These are phyloP conservation scores for Nesidiocoris tenuis DNA, from an alignment of 2,888 invertebrate genomes.

Conservation along the genomic window DNA sequence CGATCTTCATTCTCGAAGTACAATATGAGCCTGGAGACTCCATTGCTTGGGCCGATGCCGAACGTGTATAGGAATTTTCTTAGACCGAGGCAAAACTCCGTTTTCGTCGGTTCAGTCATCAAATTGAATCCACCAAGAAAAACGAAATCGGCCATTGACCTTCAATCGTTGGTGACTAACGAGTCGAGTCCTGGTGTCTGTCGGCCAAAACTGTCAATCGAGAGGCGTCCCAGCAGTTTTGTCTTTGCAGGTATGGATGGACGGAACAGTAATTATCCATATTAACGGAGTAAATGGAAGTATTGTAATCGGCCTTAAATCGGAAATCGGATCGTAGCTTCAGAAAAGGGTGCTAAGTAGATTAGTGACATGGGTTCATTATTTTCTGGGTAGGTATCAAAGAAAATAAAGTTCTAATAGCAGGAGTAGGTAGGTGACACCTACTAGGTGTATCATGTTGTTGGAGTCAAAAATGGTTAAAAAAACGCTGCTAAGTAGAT, in stretches of 20 bases:
- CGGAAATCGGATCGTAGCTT: no score
- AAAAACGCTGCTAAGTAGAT: no score
- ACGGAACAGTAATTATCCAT: no score
- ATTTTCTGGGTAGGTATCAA: no score
- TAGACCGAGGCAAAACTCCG: constrained; percentile 75
- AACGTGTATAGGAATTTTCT: constrained; percentile 55
- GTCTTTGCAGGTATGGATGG: constrained; percentile 24
- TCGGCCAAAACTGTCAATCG: constrained; percentile 48
- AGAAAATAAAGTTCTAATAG: no score
- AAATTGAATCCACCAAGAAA: constrained; percentile 65
- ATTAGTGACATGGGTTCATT: no score
- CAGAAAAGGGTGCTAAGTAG: no score
- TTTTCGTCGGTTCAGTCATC: constrained; percentile 75
- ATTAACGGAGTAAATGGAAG: no score
- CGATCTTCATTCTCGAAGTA: constrained; percentile 69
- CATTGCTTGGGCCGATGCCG: constrained; percentile 55
- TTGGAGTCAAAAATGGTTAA: no score
- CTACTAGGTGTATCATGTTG: no score
- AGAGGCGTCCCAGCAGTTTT: constrained; percentile 43
- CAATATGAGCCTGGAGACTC: constrained; percentile 63
- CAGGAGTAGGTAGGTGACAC: no score
- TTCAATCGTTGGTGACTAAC: constrained; percentile 66
- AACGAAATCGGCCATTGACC: constrained; percentile 79
- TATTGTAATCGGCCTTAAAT: no score
- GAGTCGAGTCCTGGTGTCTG: constrained; percentile 50